Evolutionary conservation across 1,140 invertebrate species (phyloP).

Genomic region (Hycleus phaleratus): DNA sequence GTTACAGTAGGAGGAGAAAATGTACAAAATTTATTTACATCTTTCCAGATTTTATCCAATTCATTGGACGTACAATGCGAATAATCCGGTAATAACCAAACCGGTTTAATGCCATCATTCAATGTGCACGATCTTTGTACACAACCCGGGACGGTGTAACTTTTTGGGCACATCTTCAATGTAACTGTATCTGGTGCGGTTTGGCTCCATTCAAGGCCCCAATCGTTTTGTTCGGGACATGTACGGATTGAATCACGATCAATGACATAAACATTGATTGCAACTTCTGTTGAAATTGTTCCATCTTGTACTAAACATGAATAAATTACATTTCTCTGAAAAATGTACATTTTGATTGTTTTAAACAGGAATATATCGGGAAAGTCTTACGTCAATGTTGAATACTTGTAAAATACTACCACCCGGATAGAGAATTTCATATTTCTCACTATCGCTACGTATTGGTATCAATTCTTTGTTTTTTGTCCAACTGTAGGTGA

Average conservation of each 20-base stretch:
- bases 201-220: conserved; percentile 51
- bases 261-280: conserved; percentile 54
- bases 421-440: conserved; percentile 70
- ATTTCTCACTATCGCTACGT: conserved; percentile 60
- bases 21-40: conserved; percentile 43
- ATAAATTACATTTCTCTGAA: conserved; percentile 55
- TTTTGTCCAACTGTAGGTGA: conserved; percentile 75
- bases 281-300: conserved; percentile 48
- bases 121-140: conserved; percentile 50
- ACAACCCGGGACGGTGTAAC: conserved; percentile 41
- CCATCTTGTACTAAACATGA: conserved; percentile 51
- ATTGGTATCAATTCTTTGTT: conserved; percentile 64
- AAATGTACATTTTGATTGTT: conserved; percentile 2
- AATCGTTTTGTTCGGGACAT: conserved; percentile 43
- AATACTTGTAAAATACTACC: conserved; percentile 71
- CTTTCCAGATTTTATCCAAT: conserved; percentile 53
- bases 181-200: conserved; percentile 54
- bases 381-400: conserved; percentile 55
- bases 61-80: conserved; percentile 60
- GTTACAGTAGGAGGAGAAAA: background rate
- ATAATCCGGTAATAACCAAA: conserved; percentile 68
- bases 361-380: background rate
- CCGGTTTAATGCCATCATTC: conserved; percentile 51
- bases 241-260: conserved; percentile 50
- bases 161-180: conserved; percentile 50